These are phyloP conservation scores for Microchirus variegatus DNA, from an alignment of 2,797 vertebrate genomes.

Conservation along the genomic window DNA sequence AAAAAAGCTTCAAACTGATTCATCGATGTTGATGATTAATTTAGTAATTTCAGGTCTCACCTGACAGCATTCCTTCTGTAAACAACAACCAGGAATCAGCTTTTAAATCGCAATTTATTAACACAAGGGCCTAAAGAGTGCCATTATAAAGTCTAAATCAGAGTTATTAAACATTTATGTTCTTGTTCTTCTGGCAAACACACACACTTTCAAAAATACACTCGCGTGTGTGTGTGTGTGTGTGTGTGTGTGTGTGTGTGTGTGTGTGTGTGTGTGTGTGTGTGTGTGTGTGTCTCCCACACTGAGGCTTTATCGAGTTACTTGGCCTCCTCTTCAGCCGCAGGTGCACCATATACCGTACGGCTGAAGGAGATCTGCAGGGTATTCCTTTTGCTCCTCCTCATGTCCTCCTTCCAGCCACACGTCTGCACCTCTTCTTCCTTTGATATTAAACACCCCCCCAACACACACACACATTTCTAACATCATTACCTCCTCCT, in stretches of 20 bases:
- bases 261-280: slow-evolving; percentile 19
- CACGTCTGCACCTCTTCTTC: slow-evolving; percentile 36
- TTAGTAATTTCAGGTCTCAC: background rate
- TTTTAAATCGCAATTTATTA: slow-evolving; percentile 25
- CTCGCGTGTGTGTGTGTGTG: slow-evolving; percentile 29
- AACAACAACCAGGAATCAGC: slow-evolving; percentile 5
- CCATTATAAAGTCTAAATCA: slow-evolving; percentile 17
- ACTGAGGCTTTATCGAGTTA: slow-evolving; percentile 52
- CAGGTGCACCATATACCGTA: slow-evolving; percentile 54
- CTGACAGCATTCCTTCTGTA: background rate
- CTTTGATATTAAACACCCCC: slow-evolving; percentile 39
- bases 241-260: slow-evolving; percentile 25
- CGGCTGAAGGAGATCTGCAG: slow-evolving; percentile 42
- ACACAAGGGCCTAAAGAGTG: slow-evolving; percentile 21
- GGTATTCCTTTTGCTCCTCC: slow-evolving; percentile 47
- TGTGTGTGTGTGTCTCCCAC: slow-evolving; percentile 35
- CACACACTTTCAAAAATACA: slow-evolving; percentile 51
- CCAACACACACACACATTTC: slow-evolving; percentile 28
- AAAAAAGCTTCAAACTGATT: no score
- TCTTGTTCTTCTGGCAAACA: slow-evolving; percentile 22
- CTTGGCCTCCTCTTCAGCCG: slow-evolving; percentile 45
- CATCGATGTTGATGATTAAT: no score
- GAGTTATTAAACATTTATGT: slow-evolving; percentile 53
- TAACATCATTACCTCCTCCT: slow-evolving; percentile 35
- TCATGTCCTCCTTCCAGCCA: slow-evolving; percentile 29